Evolutionary conservation across 2,113 vertebrate species (phyloP).

Genomic region (Dissostichus mawsoni): DNA sequence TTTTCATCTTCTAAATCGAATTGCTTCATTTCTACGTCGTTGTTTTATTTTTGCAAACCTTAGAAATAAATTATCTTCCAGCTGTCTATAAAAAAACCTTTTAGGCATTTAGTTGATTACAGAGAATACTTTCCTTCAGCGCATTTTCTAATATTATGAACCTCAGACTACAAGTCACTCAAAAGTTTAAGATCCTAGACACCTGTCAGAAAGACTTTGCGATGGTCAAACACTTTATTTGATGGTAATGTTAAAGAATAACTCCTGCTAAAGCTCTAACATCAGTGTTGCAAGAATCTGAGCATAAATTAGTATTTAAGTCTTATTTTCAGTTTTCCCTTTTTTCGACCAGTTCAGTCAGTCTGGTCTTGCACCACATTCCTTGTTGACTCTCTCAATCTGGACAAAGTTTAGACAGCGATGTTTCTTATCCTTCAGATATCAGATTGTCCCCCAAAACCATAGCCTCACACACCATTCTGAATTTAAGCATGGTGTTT

Average conservation of each 20-base stretch:
- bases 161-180: no score
- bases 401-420: background rate
- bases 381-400: background rate
- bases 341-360: no score
- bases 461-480: background rate
- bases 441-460: background rate
- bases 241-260: background rate
- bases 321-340: no score
- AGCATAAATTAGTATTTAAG: background rate
- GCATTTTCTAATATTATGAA: no score
- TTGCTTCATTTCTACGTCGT: background rate
- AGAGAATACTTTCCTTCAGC: no score
- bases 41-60: background rate
- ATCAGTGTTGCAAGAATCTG: no score
- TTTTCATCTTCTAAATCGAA: background rate
- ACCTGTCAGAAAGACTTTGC: background rate
- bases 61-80: no score
- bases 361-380: no score
- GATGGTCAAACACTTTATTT: no score
- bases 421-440: background rate
- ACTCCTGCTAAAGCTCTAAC: background rate
- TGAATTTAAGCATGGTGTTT: slow-evolving; percentile 32
- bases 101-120: no score
- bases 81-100: no score
- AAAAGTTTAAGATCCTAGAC: background rate